Conservation (phyloP, 2,113 vertebrate genomes). For the Eretmochelys imbricata region DNA sequence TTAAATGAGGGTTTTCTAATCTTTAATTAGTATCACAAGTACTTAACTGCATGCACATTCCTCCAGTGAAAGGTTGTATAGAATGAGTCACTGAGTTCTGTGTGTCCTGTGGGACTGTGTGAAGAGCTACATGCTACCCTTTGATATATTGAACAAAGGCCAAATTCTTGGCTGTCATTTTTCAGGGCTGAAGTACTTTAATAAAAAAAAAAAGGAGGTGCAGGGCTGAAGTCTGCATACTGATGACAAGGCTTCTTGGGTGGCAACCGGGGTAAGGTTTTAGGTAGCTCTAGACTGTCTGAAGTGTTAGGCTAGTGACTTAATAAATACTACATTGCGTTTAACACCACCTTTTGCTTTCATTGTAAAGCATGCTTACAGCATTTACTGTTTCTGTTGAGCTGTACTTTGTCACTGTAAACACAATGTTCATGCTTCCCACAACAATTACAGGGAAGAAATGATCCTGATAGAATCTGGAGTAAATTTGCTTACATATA, state of each 20-base stretch:
- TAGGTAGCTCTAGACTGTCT: background rate
- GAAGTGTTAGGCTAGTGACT: background rate
- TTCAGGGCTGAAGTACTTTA: background rate
- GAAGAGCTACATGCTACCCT: background rate
- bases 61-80: background rate
- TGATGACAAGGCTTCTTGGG: slow-evolving; percentile 37
- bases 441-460: background rate
- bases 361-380: background rate
- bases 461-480: background rate
- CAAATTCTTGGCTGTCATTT: slow-evolving; percentile 9
- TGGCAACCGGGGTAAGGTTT: slow-evolving; percentile 12
- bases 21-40: slow-evolving; percentile 60
- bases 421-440: background rate
- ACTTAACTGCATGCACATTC: slow-evolving; percentile 33
- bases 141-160: slow-evolving; percentile 63
- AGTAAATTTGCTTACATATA: background rate
- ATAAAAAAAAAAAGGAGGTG: slow-evolving; percentile 34
- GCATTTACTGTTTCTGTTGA: background rate
- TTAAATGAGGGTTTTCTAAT: slow-evolving; percentile 45
- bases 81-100: background rate
- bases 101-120: slow-evolving; percentile 9
- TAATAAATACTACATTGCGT: background rate
- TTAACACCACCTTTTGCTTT: slow-evolving; percentile 10
- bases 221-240: background rate
- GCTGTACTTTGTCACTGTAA: background rate